Base-by-base conservation (phyloP, 2,888 invertebrate genomes). In the Dicroscelio sp. region DNA sequence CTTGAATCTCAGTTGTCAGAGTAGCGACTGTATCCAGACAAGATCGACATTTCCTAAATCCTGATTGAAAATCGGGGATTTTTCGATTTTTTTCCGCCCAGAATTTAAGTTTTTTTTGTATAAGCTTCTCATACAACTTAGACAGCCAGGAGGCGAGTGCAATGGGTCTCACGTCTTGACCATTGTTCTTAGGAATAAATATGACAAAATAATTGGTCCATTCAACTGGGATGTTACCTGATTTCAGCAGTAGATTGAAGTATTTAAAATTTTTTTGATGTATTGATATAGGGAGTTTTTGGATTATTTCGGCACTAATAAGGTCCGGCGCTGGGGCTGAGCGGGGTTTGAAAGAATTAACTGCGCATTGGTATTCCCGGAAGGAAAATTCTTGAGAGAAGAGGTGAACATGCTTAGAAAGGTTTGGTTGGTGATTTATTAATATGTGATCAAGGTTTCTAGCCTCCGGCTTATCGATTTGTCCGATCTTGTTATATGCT, bases 311-410 rank as follows among this genome's bases (percentile, higher is more conserved):
- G 12, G 69, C 67, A 25, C 20, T 55, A 33, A 69, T 58, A 14
- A 69, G 31, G 14, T 82, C 82, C 10, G 82, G 82, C 0, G 69
- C 82, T 14, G 80, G 31, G 2, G 80, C 55, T 20, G 67, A 55
- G 1, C 55, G 27, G 5, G 69, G 17, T 17, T 35, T 67, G 25
- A 80, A 80, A 2, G 67, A 55, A 23, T 80, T 55, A n/a, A 80
- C 2, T 20, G 80, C 67, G 12, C 55, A 69, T 8, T 31, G 30
- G 27, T 79, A 79, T 33, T 79, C 79, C n/a, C 69, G 55, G 1
- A 67, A 80, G 2, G 55, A 25, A 4, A 80, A 20, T 2, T 12
- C 27, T 5, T 25, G 0, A n/a, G 48, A 48, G 10, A 79, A 25
- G n/a, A 79, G 48, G 10, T 69, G 55, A 3, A 20, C 1, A 14